Evolutionary conservation across 2,113 vertebrate species (phyloP), one percentile per base, ranked within the genome.

Genomic region (Serinus canaria): DNA sequence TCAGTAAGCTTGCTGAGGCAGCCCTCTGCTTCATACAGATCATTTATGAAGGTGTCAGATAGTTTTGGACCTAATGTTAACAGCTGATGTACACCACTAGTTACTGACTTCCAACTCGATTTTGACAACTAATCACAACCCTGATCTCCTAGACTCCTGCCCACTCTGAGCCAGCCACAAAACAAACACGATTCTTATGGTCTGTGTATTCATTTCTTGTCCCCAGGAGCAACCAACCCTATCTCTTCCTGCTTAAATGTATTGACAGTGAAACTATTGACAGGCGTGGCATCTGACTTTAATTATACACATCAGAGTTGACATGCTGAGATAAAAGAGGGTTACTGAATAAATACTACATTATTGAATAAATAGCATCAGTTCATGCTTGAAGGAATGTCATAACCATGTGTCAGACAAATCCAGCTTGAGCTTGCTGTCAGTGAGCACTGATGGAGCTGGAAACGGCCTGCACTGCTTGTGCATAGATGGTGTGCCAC

Each of bases 351-450:
- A 39, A 39, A 39, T 39, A 5, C 33, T 41, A 9, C 63, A 7
- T 52, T 89, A 11, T 23, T 76, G 41, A 76, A 82, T 58, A 58
- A 82, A 85, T 11, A 75, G 11, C 53, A 76, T 84, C 39, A 63
- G 15, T 83, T 89, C 58, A 25, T 60, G 50, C 78, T 87, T 76
- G 53, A 46, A 69, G 62, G 67, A 70, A 66, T 79, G 75, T 83
- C 49, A 37, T 25, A 89, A 76, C n/a, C 3, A 0, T n/a, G 39
- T 50, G 11, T 50, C 83, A 83, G 41, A 78, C 35, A 90, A 59
- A 83, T 92, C 22, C 56, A 66, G 21, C 76, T 92, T 87, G 74
- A 75, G 44, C 64, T 89, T 70, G n/a, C 35, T 79, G 53, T 94
- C 49, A 60, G 1, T 41, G 70, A 52, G 44, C 69, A 33, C 44